Percentiles rank a stretch among this genome's conserved stretches.
These are phyloP conservation scores for Drosophila biarmipes DNA, from an alignment of 1,140 invertebrate genomes.

Conservation along the genomic window DNA sequence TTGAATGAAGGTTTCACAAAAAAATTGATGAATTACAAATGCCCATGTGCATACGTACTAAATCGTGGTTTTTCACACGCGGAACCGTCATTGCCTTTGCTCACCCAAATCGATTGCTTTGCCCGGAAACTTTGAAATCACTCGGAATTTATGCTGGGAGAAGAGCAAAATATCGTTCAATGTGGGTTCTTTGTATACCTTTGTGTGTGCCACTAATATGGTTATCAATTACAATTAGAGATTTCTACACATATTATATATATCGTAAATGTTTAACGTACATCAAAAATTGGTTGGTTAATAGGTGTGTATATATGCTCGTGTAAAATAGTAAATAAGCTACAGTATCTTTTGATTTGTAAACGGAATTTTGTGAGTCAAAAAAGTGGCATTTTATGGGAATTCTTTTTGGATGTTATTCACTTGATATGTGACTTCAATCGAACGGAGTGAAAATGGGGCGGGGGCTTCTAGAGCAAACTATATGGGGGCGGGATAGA, in stretches of 20 bases:
- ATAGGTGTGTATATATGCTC: conserved; percentile 20
- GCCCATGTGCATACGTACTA: background rate
- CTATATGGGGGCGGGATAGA: background rate
- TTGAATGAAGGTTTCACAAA: conserved; percentile 29
- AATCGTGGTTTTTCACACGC: background rate
- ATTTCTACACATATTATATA: conserved; percentile 20
- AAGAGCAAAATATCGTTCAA: conserved; percentile 13
- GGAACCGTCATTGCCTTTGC: conserved; percentile 13
- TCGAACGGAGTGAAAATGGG: conserved; percentile 26
- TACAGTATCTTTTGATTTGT: conserved; percentile 33
- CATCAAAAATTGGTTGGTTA: conserved; percentile 14
- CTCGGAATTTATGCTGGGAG: background rate
- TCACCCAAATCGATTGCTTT: conserved; percentile 16
- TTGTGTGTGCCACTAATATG: background rate
- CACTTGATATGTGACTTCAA: background rate
- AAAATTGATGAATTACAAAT: conserved; percentile 1
- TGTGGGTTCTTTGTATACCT: background rate
- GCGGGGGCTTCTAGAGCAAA: background rate
- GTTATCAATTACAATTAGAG: conserved; percentile 25
- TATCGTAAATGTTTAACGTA: conserved; percentile 27
- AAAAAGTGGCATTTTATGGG: background rate
- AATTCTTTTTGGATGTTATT: background rate
- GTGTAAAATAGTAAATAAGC: conserved; percentile 25
- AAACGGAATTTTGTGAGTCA: conserved; percentile 32
- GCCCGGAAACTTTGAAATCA: conserved; percentile 9